These are phyloP conservation scores for Euura saliciscinereae DNA, from an alignment of 1,140 invertebrate species.

Conservation along the genomic window DNA sequence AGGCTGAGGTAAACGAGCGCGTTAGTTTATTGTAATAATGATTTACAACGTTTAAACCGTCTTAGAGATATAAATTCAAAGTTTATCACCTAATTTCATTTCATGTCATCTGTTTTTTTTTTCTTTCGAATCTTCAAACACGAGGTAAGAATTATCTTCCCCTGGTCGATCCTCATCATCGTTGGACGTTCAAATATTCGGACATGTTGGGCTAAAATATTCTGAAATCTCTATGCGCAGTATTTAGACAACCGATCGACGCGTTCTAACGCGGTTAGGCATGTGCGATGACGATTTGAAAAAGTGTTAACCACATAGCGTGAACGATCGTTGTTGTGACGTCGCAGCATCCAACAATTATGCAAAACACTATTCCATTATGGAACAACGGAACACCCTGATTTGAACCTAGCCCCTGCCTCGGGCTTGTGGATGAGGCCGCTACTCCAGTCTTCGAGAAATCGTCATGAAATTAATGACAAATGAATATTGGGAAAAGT, in stretches of 20 bases:
- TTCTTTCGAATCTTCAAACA: constrained; percentile 28
- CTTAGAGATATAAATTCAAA: constrained; percentile 55
- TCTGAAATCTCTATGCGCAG: too few relatives aligned
- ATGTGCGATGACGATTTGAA: constrained; percentile 27
- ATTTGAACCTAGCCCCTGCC: too few relatives aligned
- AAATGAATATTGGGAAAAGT: too few relatives aligned
- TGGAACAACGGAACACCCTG: not conserved
- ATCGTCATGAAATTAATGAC: too few relatives aligned
- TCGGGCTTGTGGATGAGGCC: too few relatives aligned
- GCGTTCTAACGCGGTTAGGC: constrained; percentile 23
- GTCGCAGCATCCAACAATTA: constrained; percentile 37
- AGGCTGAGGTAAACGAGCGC: constrained; percentile 20
- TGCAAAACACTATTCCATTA: constrained; percentile 32
- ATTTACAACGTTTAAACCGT: constrained; percentile 54
- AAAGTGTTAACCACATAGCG: constrained; percentile 32
- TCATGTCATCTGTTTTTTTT: constrained; percentile 41
- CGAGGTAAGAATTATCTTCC: constrained; percentile 37
- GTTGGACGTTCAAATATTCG: too few relatives aligned
- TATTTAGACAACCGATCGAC: not conserved
- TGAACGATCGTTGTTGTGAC: constrained; percentile 37
- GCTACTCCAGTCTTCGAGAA: too few relatives aligned
- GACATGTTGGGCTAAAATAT: too few relatives aligned
- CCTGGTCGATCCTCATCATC: not conserved
- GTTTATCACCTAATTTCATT: constrained; percentile 41
- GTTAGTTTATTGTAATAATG: constrained; percentile 50